Percentiles rank a stretch among this genome's conserved stretches.
Conservation (phyloP, 2,888 invertebrate genomes). For the Netelia virgata region DNA sequence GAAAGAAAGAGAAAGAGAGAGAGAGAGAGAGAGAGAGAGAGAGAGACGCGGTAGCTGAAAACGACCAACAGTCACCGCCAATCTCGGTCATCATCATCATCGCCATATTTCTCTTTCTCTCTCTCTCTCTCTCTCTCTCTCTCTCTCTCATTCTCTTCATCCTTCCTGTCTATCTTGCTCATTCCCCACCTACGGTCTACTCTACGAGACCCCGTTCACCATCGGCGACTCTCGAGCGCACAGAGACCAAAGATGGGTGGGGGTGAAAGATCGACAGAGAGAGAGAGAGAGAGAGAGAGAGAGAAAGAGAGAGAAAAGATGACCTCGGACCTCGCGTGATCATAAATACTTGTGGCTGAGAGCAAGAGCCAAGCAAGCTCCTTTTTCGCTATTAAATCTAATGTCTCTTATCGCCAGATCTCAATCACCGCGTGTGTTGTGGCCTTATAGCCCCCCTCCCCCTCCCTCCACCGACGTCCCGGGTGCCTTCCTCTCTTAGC, state of each 20-base stretch:
- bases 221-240: constrained; percentile 4
- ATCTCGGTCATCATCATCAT: constrained; percentile 65
- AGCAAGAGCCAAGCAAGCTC: constrained; percentile 48
- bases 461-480: too few relatives aligned
- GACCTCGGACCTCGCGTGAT: constrained; percentile 69
- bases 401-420: constrained; percentile 66
- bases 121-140: constrained; percentile 31
- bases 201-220: constrained; percentile 17
- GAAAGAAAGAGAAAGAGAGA: neutral
- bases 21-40: constrained; percentile 16
- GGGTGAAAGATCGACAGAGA: too few relatives aligned
- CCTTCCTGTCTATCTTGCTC: constrained; percentile 56
- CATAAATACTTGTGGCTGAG: constrained; percentile 57
- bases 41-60: constrained; percentile 69
- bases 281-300: neutral
- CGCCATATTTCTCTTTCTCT: constrained; percentile 25
- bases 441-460: neutral
- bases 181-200: constrained; percentile 48
- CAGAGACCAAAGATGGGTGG: constrained; percentile 8
- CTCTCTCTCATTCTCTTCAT: constrained; percentile 42
- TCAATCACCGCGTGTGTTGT: constrained; percentile 61
- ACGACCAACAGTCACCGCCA: constrained; percentile 61
- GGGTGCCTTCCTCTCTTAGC: neutral
- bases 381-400: constrained; percentile 69
- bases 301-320: neutral